A percentile compares a stretch with the other conserved stretches of the same genome.
Conservation (phyloP, 2,113 vertebrate genomes). For the Nothobranchius kuhntae region DNA sequence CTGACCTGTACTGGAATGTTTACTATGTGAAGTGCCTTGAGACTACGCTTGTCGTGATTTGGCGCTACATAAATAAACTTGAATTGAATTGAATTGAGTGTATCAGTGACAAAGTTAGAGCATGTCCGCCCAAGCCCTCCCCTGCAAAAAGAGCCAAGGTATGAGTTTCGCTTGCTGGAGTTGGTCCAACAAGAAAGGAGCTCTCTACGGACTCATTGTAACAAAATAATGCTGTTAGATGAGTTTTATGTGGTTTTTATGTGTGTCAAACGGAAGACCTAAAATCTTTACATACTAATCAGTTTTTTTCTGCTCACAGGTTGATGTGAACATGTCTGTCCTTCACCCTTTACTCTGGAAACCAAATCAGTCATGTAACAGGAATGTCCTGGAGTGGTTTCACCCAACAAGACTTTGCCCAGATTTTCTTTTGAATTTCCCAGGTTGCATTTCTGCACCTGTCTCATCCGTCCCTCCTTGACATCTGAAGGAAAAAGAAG, state of each 20-base stretch:
- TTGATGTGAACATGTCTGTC: constrained; percentile 43
- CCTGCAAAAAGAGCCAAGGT: too few relatives aligned
- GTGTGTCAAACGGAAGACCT: not conserved
- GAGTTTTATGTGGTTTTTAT: not conserved
- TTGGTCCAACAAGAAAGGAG: too few relatives aligned
- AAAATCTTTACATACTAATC: constrained; percentile 4
- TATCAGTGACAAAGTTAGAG: too few relatives aligned
- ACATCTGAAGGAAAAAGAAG: constrained; percentile 23
- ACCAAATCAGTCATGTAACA: constrained; percentile 36
- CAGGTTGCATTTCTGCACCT: constrained; percentile 44
- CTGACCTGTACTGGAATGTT: too few relatives aligned
- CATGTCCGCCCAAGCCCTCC: too few relatives aligned
- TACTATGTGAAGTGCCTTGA: too few relatives aligned
- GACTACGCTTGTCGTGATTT: too few relatives aligned
- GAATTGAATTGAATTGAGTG: too few relatives aligned
- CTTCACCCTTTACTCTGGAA: constrained; percentile 44
- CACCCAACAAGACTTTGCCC: constrained; percentile 34
- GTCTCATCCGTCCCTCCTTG: constrained; percentile 34
- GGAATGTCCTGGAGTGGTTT: constrained; percentile 16
- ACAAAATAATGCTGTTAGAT: not conserved
- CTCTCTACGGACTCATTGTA: too few relatives aligned
- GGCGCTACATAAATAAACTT: too few relatives aligned
- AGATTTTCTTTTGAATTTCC: constrained; percentile 40
- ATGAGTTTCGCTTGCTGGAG: too few relatives aligned
- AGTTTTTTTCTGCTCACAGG: constrained; percentile 35